These are phyloP conservation scores for Nannobrachium achirus DNA, from an alignment of 2,113 vertebrate genomes.

Conservation along the genomic window DNA sequence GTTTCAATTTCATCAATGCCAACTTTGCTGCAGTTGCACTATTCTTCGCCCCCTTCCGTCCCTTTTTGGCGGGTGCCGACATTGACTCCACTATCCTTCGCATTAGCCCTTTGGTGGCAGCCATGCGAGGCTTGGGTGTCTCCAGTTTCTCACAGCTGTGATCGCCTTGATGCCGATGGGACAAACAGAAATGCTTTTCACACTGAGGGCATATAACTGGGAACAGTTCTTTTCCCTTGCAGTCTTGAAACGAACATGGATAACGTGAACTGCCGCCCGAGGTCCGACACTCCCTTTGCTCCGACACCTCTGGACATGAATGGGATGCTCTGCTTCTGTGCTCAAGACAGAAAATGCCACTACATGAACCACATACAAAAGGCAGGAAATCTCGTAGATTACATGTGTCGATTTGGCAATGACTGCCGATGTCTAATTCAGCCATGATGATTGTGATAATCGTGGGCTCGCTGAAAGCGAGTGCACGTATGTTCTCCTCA, in stretches of 20 bases:
- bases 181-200: slow-evolving; percentile 90
- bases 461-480: too few relatives aligned
- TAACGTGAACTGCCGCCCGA: slow-evolving; percentile 73
- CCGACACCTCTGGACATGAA: slow-evolving; percentile 82
- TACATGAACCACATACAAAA: slow-evolving; percentile 91
- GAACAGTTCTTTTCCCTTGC: slow-evolving; percentile 85
- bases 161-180: slow-evolving; percentile 92
- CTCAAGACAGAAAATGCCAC: slow-evolving; percentile 90
- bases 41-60: slow-evolving; percentile 85
- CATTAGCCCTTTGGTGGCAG: slow-evolving; percentile 88
- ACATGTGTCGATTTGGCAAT: slow-evolving; percentile 83
- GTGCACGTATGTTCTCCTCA: too few relatives aligned
- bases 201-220: slow-evolving; percentile 88
- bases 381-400: slow-evolving; percentile 93
- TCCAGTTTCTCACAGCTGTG: slow-evolving; percentile 93
- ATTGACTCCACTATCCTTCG: slow-evolving; percentile 90
- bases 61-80: slow-evolving; percentile 79
- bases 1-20: slow-evolving; percentile 93
- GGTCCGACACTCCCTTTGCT: slow-evolving; percentile 67
- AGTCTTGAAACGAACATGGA: slow-evolving; percentile 85
- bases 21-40: slow-evolving; percentile 92
- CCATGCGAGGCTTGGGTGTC: slow-evolving; percentile 86
- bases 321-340: slow-evolving; percentile 91
- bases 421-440: slow-evolving; percentile 86
- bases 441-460: slow-evolving; percentile 86